Base-by-base conservation (phyloP, 2,888 invertebrate species). In the Gandaritis pyraliata region DNA sequence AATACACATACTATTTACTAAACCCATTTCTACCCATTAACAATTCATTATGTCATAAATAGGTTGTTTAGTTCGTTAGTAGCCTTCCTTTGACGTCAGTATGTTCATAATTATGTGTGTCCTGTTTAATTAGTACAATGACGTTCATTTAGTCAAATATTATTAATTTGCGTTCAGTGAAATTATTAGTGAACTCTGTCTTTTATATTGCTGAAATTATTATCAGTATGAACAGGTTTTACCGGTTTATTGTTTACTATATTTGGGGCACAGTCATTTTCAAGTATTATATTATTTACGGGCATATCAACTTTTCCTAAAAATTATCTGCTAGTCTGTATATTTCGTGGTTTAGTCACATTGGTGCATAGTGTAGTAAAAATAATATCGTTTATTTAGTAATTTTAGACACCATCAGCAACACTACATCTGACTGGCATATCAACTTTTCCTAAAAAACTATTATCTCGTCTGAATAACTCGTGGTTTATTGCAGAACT, bases 11-110 rank as follows among this genome's bases (percentile, higher is more conserved):
- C 12, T 4, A 13, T 15, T 41, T 41, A 41, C 15, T 52, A 58
- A 48, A 50, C 52, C 47, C 60, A 65, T 65, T 61, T 43, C 54
- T 43, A 7, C 41, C 57, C 59, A 64, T 58, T 53, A 60, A 57
- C 55, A 51, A 53, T 61, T 63, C 58, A 58, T n/a, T 63, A 58
- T 38, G 59, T 53, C 57, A 61, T 58, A 63, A 65, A 61, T 64
- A 64, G 54, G 47, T 29, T 64, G 65, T 65, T 65, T 58, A 66
- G 70, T 66, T 64, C 58, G 70, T 68, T 70, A 67, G 61, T 61
- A 23, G 41, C 70, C 73, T 72, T 76, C 78, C 72, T 73, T 72
- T 74, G 74, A 72, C 72, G 74, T 75, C 61, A 67, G 54, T 61
- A 56, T n/a, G n/a, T 50, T 38, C 56, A 61, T 73, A 72, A 79